Percentiles rank a stretch among this genome's conserved stretches.
phyloP scores from a whole-genome alignment of 2,888 invertebrate species.

The Beris chalybata region DNA sequence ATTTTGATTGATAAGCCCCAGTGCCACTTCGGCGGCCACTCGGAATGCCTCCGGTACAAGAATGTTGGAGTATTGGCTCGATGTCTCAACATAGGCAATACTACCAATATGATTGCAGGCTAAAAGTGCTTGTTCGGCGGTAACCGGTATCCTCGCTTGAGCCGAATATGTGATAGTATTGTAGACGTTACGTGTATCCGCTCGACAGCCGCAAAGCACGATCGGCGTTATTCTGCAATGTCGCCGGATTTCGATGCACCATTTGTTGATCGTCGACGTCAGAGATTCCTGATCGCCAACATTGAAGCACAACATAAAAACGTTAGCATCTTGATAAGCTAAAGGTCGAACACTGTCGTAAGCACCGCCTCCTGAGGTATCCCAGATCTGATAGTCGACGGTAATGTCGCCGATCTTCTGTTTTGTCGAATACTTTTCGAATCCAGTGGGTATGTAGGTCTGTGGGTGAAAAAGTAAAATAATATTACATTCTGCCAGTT shows the following conservation, averaged over 20 bases:
- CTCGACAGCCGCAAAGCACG: constrained; percentile 68
- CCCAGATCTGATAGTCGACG: constrained; percentile 65
- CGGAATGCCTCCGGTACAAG: constrained; percentile 69
- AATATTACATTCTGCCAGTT: constrained; percentile 12
- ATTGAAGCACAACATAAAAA: constrained; percentile 66
- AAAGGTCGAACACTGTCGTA: constrained; percentile 65
- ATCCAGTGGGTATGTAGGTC: constrained; percentile 67
- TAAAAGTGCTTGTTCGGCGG: constrained; percentile 60
- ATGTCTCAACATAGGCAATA: constrained; percentile 68
- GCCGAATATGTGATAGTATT: constrained; percentile 59
- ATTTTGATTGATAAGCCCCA: constrained; percentile 53
- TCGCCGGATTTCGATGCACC: constrained; percentile 67
- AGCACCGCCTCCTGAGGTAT: constrained; percentile 64
- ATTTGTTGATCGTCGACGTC: constrained; percentile 65
- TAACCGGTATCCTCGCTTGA: constrained; percentile 41
- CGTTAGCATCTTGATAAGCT: constrained; percentile 65
- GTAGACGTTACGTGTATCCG: constrained; percentile 65
- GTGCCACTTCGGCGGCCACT: constrained; percentile 65
- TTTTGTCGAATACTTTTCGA: constrained; percentile 64
- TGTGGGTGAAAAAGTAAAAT: constrained; percentile 53
- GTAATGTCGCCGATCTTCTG: constrained; percentile 63
- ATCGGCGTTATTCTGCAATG: constrained; percentile 64
- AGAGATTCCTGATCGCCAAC: constrained; percentile 64
- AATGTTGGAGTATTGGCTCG: constrained; percentile 63
- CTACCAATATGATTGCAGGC: constrained; percentile 67